These are phyloP conservation scores for Epicampocera succincta DNA, from an alignment of 2,888 invertebrate genomes.

Conservation along the genomic window DNA sequence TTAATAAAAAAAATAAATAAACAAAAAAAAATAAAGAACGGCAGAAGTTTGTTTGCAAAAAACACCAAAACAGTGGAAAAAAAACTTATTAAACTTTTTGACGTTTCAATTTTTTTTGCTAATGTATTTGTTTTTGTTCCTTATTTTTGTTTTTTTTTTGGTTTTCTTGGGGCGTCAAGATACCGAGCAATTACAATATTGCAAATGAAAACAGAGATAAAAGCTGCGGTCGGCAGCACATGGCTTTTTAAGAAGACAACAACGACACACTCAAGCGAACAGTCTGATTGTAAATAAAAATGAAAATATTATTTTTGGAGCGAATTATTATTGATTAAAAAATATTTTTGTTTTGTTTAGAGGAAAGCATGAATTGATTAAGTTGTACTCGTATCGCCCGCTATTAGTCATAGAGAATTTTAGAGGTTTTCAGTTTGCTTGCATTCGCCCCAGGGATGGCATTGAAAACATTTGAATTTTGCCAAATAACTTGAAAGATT, in stretches of 20 bases:
- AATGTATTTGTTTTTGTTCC: background rate
- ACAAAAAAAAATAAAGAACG: constrained; percentile 40
- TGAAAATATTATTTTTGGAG: constrained; percentile 39
- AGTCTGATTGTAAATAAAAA: background rate
- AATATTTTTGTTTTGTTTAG: background rate
- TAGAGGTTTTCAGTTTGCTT: constrained; percentile 9
- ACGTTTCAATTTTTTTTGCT: constrained; percentile 31
- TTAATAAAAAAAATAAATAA: constrained; percentile 17
- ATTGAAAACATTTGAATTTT: no score
- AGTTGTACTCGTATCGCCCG: constrained; percentile 42
- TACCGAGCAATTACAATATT: constrained; percentile 34
- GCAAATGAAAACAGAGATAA: constrained; percentile 59
- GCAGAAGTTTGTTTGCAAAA: constrained; percentile 48
- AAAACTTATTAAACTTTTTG: constrained; percentile 39
- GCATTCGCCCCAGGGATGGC: no score
- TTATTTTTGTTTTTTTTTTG: constrained; percentile 32
- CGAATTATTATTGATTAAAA: constrained; percentile 7
- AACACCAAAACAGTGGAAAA: no score
- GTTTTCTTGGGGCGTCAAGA: constrained; percentile 53
- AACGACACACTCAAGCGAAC: constrained; percentile 30
- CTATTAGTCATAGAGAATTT: constrained; percentile 45
- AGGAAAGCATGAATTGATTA: constrained; percentile 29
- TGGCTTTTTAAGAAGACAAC: constrained; percentile 47
- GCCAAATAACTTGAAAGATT: no score
- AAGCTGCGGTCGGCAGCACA: constrained; percentile 45